phyloP scores from a whole-genome alignment of 2,113 vertebrate genomes.

The Callipepla californica region DNA sequence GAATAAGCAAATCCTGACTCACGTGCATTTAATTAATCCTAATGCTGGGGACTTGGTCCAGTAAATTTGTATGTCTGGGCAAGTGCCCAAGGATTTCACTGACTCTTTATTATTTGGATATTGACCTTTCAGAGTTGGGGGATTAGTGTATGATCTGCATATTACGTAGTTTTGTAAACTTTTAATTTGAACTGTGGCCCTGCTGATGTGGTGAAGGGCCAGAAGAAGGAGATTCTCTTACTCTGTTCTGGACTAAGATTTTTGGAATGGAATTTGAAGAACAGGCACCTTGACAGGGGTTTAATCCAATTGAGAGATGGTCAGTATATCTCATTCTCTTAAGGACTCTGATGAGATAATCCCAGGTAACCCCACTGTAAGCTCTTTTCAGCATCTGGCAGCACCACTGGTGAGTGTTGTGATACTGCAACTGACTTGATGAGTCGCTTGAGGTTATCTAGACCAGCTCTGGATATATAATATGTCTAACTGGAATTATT shows the following conservation, averaged over 20 bases:
- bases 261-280: background rate
- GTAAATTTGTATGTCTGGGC: background rate
- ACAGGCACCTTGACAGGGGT: background rate
- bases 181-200: background rate
- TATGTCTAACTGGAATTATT: background rate
- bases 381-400: slow-evolving; percentile 35
- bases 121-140: background rate
- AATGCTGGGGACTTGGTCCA: background rate
- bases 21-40: slow-evolving; percentile 8
- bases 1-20: background rate
- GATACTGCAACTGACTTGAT: slow-evolving; percentile 14
- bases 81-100: background rate
- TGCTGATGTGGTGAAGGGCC: background rate
- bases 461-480: background rate
- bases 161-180: background rate
- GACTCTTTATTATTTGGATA: background rate
- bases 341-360: slow-evolving; percentile 45
- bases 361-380: slow-evolving; percentile 43
- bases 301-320: background rate
- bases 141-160: background rate
- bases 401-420: background rate
- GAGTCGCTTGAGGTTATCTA: background rate
- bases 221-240: accelerated
- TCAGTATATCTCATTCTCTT: slow-evolving; percentile 18
- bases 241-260: background rate